A percentile compares a stretch with the other conserved stretches of the same genome.
Conservation (phyloP, 2,113 vertebrate genomes). For the Tursiops truncatus region DNA sequence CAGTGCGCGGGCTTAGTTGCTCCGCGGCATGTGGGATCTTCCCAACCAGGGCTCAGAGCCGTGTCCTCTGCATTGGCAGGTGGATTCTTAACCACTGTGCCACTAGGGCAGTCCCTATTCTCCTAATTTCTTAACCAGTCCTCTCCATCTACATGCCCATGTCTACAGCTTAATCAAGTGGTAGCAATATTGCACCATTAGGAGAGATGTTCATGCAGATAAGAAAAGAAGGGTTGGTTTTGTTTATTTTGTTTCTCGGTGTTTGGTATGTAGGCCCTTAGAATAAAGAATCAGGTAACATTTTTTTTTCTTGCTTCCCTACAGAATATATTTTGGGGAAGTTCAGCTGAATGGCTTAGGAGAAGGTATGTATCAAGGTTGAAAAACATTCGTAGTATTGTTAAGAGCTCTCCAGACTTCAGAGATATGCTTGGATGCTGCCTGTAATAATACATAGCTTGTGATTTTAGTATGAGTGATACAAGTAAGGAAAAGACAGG, state of each 20-base stretch:
- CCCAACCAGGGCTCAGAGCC: no score
- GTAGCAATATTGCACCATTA: neutral
- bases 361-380: conserved; percentile 89
- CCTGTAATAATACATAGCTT: neutral
- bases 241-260: neutral
- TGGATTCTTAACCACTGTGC: no score
- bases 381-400: conserved; percentile 16
- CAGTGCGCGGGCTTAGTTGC: no score
- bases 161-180: neutral
- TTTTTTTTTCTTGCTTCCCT: conserved; percentile 61
- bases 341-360: conserved; percentile 97
- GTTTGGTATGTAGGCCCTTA: neutral
- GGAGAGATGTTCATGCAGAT: neutral
- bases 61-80: no score
- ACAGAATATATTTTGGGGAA: conserved; percentile 99
- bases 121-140: neutral
- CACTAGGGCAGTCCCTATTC: neutral
- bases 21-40: no score
- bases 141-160: neutral
- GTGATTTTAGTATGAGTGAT: neutral
- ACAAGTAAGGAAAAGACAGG: neutral
- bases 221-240: neutral
- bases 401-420: neutral
- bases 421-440: neutral
- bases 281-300: neutral